A percentile compares a stretch with the other conserved stretches of the same genome.
phyloP scores from a whole-genome alignment of 2,113 vertebrate genomes.

The Gobius niger region DNA sequence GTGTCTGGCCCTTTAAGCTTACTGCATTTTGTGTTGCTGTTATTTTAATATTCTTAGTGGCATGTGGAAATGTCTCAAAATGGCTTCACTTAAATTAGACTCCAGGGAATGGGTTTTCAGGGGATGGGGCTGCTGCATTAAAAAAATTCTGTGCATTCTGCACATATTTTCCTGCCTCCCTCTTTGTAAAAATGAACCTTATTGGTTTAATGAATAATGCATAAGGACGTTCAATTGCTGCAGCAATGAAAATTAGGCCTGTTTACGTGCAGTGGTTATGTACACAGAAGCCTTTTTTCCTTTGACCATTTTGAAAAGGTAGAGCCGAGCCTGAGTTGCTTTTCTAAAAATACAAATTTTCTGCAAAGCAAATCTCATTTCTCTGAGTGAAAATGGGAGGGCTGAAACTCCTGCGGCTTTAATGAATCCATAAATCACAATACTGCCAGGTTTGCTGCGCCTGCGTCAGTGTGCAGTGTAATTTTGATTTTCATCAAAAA shows the following conservation, averaged over 20 bases:
- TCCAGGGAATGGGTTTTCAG: constrained; percentile 64
- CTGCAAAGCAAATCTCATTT: constrained; percentile 85
- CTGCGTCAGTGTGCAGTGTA: constrained; percentile 82
- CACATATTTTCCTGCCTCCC: constrained; percentile 68
- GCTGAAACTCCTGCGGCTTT: constrained; percentile 82
- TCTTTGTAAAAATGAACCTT: constrained; percentile 73
- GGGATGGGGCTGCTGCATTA: constrained; percentile 66
- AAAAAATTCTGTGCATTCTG: constrained; percentile 68
- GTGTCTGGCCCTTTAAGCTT: constrained; percentile 20
- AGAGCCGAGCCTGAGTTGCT: constrained; percentile 63
- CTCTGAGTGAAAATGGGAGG: constrained; percentile 82
- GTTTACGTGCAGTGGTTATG: constrained; percentile 71
- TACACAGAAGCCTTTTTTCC: constrained; percentile 61
- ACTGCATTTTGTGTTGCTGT: constrained; percentile 42
- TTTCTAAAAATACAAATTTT: constrained; percentile 76
- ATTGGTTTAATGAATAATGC: constrained; percentile 79
- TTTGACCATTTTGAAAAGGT: constrained; percentile 68
- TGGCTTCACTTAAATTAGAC: constrained; percentile 70
- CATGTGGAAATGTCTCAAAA: constrained; percentile 69
- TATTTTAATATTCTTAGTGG: constrained; percentile 52
- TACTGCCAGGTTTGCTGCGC: constrained; percentile 88
- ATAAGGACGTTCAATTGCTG: constrained; percentile 72
- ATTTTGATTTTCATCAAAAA: constrained; percentile 93
- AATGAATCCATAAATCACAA: constrained; percentile 97
- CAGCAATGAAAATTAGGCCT: constrained; percentile 74